A percentile compares a stretch with the other conserved stretches of the same genome.
Conservation (phyloP, 1,140 invertebrate species). For the Hyles euphorbiae region DNA sequence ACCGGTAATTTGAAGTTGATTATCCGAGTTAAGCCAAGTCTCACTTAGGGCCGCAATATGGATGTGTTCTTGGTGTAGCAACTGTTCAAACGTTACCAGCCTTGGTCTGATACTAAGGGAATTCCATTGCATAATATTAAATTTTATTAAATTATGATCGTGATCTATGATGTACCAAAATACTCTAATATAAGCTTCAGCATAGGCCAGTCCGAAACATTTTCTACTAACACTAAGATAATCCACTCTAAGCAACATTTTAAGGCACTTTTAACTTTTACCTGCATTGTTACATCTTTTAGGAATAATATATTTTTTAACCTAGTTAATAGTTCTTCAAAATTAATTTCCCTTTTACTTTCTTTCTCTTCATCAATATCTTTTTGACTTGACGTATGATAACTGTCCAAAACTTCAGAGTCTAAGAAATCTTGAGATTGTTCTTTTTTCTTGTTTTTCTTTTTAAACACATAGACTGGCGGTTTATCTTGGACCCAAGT, state of each 20-base stretch:
- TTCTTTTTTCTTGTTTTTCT: no score
- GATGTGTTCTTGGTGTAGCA: background rate
- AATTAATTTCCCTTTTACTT: background rate
- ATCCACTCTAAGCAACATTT: conserved; percentile 21
- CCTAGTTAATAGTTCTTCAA: background rate
- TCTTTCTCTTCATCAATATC: background rate
- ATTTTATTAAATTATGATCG: background rate
- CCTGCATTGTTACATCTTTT: background rate
- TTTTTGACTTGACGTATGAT: background rate
- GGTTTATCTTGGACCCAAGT: no score
- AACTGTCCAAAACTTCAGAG: background rate
- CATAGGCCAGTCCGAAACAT: conserved; percentile 21
- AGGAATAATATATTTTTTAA: background rate
- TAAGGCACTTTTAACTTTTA: conserved; percentile 13
- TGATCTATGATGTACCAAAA: conserved; percentile 4
- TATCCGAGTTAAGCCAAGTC: background rate
- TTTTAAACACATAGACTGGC: no score
- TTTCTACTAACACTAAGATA: conserved; percentile 18
- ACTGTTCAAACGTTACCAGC: background rate
- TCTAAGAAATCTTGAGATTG: no score
- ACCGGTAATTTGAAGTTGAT: background rate
- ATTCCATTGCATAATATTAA: conserved; percentile 6
- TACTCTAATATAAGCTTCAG: conserved; percentile 15
- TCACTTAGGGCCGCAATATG: conserved; percentile 1
- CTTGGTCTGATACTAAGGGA: background rate